phyloP scores from a whole-genome alignment of 2,888 invertebrate species.

The Dolomedes plantarius region DNA sequence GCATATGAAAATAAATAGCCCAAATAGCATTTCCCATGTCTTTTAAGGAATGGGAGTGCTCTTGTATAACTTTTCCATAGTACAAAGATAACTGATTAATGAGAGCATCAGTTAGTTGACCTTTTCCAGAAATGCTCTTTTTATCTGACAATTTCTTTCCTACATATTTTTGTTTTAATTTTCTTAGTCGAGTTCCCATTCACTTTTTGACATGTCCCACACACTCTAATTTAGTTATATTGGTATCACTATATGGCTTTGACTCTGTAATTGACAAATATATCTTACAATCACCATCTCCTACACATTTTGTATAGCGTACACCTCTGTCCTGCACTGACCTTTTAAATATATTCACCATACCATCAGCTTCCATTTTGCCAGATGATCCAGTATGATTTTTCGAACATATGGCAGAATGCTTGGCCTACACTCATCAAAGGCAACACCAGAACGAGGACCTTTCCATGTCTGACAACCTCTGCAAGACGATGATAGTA shows the following conservation, averaged over 20 bases:
- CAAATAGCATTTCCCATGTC: no score
- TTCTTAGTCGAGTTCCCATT: not conserved
- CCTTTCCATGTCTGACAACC: no score
- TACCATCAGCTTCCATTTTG: slow-evolving; percentile 25
- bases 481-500: not conserved
- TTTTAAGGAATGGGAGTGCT: no score
- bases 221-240: slow-evolving; percentile 1
- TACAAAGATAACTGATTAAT: not conserved
- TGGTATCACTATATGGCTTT: not conserved
- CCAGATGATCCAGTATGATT: not conserved
- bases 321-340: not conserved
- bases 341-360: no score
- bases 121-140: no score
- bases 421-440: no score
- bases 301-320: not conserved
- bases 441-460: no score
- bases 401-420: not conserved
- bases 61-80: slow-evolving; percentile 29
- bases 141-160: no score
- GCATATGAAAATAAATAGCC: no score
- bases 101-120: slow-evolving; percentile 1
- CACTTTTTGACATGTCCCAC: not conserved
- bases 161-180: not conserved
- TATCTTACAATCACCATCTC: no score
- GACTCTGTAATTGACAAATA: not conserved